Percentiles rank a stretch among this genome's conserved stretches.
Evolutionary conservation across 92 coral and sea anemone species (phyloP).

Genomic region (Scolanthus callimorphus): DNA sequence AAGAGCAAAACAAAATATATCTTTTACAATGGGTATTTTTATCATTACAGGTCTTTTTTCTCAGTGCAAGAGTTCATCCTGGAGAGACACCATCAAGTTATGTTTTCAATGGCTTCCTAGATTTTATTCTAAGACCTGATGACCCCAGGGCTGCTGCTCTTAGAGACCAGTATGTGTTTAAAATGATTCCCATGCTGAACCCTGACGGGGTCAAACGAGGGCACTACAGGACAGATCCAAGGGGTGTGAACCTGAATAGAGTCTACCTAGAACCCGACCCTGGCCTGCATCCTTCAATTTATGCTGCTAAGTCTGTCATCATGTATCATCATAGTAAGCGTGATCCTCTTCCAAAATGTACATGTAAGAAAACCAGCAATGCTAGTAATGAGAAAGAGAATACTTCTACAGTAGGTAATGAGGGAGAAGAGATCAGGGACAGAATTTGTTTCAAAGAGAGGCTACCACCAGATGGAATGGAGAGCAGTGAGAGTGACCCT

Average conservation of each 20-base stretch:
- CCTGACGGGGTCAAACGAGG: conserved; percentile 99
- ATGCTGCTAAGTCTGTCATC: conserved; percentile 75
- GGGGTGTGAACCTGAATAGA: conserved; percentile 91
- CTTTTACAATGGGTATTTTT: no score
- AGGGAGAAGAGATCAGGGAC: neutral
- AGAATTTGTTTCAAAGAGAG: neutral
- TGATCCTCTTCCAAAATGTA: conserved; percentile 6
- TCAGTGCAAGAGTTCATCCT: conserved; percentile 98
- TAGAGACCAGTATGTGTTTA: conserved; percentile 82
- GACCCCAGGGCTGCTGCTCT: conserved; percentile 87
- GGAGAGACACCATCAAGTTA: conserved; percentile 98
- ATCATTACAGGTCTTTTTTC: conserved; percentile 72
- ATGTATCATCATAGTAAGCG: conserved; percentile 57
- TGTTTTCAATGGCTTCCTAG: conserved; percentile 93
- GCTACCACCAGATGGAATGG: conserved; percentile 22
- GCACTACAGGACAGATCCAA: conserved; percentile 88
- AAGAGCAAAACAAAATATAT: no score
- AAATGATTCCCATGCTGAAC: conserved; percentile 87
- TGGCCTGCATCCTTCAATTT: conserved; percentile 77
- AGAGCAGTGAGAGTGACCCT: neutral
- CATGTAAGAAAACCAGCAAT: conserved; percentile 5
- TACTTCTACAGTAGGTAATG: neutral
- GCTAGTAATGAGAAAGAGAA: neutral
- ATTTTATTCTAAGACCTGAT: conserved; percentile 72
- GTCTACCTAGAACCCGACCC: conserved; percentile 92